phyloP scores from a whole-genome alignment of 1,140 invertebrate species.

The Heliconius congener region DNA sequence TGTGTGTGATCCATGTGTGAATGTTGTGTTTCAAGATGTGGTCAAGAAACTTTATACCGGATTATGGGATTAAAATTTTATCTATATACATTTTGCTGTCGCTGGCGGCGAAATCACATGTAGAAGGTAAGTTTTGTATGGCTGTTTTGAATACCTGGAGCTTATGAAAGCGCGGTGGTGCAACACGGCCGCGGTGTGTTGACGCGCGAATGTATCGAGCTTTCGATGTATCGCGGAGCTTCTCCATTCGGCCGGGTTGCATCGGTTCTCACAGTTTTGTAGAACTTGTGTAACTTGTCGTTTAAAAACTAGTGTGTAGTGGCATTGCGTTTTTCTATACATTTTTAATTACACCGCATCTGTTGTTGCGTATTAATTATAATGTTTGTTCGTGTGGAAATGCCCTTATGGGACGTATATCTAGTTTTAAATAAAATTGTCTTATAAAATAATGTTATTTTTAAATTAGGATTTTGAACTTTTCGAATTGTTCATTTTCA shows the following conservation, averaged over 20 bases:
- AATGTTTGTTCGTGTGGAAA: conserved; percentile 7
- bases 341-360: conserved; percentile 68
- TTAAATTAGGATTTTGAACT: neutral
- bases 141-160: conserved; percentile 55
- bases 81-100: conserved; percentile 60
- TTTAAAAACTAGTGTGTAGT: conserved; percentile 78
- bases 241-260: conserved; percentile 59
- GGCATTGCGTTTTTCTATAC: conserved; percentile 73
- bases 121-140: conserved; percentile 67
- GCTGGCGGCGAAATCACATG: conserved; percentile 64
- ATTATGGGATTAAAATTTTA: conserved; percentile 78
- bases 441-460: neutral
- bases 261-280: conserved; percentile 74
- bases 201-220: conserved; percentile 48
- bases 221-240: conserved; percentile 46
- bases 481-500: neutral
- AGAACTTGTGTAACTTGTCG: conserved; percentile 77
- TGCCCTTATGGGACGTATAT: neutral
- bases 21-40: conserved; percentile 80
- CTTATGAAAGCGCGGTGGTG: conserved; percentile 74
- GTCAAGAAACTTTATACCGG: conserved; percentile 80
- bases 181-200: conserved; percentile 56
- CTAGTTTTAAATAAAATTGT: neutral
- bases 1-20: conserved; percentile 80
- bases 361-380: conserved; percentile 46